Evolutionary conservation across 1,140 invertebrate species (phyloP).

Genomic region (Nephila pilipes): DNA sequence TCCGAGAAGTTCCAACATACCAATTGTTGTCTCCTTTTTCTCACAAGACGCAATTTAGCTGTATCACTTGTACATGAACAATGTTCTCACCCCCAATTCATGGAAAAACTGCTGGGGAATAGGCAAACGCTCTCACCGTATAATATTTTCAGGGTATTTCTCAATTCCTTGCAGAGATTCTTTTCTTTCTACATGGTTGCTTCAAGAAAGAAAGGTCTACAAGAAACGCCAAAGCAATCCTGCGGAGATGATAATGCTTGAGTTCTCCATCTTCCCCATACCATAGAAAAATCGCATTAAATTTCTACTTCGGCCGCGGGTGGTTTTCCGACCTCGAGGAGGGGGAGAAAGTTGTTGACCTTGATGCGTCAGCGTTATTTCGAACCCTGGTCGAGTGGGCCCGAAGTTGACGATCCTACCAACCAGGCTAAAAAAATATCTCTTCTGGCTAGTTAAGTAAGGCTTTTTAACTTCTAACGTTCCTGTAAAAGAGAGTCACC

Average conservation of each 20-base stretch:
- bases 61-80: slow-evolving; percentile 63
- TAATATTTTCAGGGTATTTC: slow-evolving; percentile 43
- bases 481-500: no score
- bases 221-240: slow-evolving; percentile 28
- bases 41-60: slow-evolving; percentile 51
- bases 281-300: neutral
- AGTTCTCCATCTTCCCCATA: slow-evolving; percentile 6
- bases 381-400: no score
- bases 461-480: no score
- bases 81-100: neutral
- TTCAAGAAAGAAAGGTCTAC: neutral
- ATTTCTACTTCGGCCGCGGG: no score
- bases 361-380: no score
- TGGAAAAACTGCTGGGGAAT: neutral
- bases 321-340: no score
- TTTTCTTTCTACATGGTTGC: neutral
- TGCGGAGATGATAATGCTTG: slow-evolving; percentile 29
- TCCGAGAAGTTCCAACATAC: slow-evolving; percentile 27
- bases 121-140: neutral
- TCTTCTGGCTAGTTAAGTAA: no score
- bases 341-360: no score
- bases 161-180: neutral
- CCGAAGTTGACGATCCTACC: no score
- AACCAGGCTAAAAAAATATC: no score
- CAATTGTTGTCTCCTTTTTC: slow-evolving; percentile 37